These are phyloP conservation scores for Chelonoidis abingdonii DNA, from an alignment of 2,113 vertebrate genomes.

Conservation along the genomic window DNA sequence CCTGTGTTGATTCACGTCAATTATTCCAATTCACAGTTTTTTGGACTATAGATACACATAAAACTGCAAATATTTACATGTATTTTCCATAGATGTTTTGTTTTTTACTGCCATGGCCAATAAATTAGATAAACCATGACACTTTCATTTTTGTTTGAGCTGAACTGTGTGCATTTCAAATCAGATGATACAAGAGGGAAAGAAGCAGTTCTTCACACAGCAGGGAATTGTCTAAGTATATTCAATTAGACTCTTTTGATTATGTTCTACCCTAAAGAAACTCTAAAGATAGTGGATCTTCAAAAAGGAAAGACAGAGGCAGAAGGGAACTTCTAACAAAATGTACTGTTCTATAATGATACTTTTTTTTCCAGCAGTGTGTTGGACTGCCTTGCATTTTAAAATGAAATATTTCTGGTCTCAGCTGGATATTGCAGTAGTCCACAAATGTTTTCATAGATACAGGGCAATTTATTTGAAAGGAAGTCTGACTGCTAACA, in stretches of 20 bases:
- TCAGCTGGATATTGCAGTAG: slow-evolving; percentile 66
- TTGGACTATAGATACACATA: slow-evolving; percentile 18
- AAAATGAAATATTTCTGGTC: slow-evolving; percentile 63
- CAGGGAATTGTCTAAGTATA: slow-evolving; percentile 77
- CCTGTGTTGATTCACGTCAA: not conserved
- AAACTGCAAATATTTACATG: slow-evolving; percentile 39
- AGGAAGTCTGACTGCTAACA: slow-evolving; percentile 39
- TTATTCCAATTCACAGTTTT: slow-evolving; percentile 19
- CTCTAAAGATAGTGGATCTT: slow-evolving; percentile 64
- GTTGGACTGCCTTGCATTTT: slow-evolving; percentile 68
- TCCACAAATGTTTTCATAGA: slow-evolving; percentile 59
- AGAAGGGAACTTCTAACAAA: slow-evolving; percentile 73
- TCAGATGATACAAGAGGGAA: slow-evolving; percentile 65
- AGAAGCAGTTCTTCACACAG: slow-evolving; percentile 74
- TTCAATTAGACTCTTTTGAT: slow-evolving; percentile 82
- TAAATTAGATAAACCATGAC: slow-evolving; percentile 64
- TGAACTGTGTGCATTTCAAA: slow-evolving; percentile 67
- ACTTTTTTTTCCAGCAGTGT: not conserved
- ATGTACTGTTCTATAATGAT: slow-evolving; percentile 36
- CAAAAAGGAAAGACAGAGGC: slow-evolving; percentile 68
- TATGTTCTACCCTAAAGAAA: slow-evolving; percentile 78
- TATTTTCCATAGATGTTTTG: slow-evolving; percentile 1
- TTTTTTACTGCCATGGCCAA: slow-evolving; percentile 44
- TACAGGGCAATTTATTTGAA: slow-evolving; percentile 45
- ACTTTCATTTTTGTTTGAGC: slow-evolving; percentile 70